These are phyloP conservation scores for Sciurus carolinensis DNA, from an alignment of 2,797 vertebrate genomes.

Conservation along the genomic window DNA sequence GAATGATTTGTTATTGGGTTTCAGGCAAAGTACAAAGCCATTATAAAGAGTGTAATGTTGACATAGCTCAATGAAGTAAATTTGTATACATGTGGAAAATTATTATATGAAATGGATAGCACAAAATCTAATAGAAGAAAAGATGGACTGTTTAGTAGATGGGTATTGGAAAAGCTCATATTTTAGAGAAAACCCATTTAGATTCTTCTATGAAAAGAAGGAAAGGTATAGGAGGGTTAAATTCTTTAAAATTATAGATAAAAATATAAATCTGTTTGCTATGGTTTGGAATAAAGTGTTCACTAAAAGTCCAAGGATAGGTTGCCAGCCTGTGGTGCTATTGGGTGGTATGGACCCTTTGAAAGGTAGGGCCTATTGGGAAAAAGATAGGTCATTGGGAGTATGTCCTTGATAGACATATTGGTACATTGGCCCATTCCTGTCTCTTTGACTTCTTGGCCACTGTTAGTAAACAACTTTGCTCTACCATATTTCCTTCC, in stretches of 20 bases:
- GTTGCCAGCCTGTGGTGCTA: background rate
- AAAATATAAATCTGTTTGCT: background rate
- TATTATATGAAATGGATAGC: background rate
- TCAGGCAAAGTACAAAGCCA: background rate
- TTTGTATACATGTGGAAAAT: background rate
- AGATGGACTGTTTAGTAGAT: background rate
- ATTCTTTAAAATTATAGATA: background rate
- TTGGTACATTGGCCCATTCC: background rate
- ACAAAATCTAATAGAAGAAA: background rate
- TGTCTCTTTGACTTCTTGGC: background rate
- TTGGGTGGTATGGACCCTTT: background rate
- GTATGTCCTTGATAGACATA: background rate
- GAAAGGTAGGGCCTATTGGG: background rate
- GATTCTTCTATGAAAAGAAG: background rate
- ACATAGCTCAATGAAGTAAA: background rate
- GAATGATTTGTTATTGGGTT: background rate
- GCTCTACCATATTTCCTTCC: background rate
- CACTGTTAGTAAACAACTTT: background rate
- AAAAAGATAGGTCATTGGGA: background rate
- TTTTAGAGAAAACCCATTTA: background rate
- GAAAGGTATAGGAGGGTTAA: background rate
- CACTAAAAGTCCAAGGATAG: background rate
- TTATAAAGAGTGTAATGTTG: background rate
- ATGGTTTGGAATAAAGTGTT: background rate
- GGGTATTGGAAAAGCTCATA: background rate